phyloP scores from a whole-genome alignment of 37 sponge, comb jelly and placozoan genomes.

The Geodia barretti region DNA sequence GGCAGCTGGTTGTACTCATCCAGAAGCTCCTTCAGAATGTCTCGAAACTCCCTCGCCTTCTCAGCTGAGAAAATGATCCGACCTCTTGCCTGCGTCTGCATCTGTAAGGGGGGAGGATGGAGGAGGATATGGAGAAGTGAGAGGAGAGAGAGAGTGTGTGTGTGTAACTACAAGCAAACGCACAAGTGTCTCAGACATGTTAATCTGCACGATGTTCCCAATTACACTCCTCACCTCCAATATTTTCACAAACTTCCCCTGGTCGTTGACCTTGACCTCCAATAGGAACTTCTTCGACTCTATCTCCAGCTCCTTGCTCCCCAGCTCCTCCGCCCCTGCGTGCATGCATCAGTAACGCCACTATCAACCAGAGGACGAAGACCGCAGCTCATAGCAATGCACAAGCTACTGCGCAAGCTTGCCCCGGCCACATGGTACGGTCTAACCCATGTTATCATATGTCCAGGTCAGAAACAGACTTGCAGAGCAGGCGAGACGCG shows the following conservation, averaged over 20 bases:
- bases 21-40: conserved; percentile 39
- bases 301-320: conserved; percentile 50
- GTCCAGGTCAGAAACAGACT: no score
- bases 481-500: no score
- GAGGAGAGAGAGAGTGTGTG: not conserved
- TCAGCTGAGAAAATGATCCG: conserved; percentile 55
- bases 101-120: not conserved
- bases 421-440: no score
- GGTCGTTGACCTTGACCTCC: conserved; percentile 80
- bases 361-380: no score
- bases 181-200: not conserved
- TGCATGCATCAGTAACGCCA: no score
- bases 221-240: conserved; percentile 46
- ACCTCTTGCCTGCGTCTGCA: conserved; percentile 35
- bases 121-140: not conserved
- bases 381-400: no score
- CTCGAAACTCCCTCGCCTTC: conserved; percentile 37
- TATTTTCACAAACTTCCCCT: conserved; percentile 77
- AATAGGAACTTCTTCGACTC: conserved; percentile 69
- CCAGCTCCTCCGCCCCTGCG: conserved; percentile 69
- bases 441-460: no score
- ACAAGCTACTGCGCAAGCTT: no score
- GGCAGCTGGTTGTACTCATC: conserved; percentile 49
- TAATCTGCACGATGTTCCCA: not conserved
- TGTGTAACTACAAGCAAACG: conserved; percentile 1